phyloP scores from a whole-genome alignment of 2,113 vertebrate genomes.

The Ammodytes marinus region DNA sequence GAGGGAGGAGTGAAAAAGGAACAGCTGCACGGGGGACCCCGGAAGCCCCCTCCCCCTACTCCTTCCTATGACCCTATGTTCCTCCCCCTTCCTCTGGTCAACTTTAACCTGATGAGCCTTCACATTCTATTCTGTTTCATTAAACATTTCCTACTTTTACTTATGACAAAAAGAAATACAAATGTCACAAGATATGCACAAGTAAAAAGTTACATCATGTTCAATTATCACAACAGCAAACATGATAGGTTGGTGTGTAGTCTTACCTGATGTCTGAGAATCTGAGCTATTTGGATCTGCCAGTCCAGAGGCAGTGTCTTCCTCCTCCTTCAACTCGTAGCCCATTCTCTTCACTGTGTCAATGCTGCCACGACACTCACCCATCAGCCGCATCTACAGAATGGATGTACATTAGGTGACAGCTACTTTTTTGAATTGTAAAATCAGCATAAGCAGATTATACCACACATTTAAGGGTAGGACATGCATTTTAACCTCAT shows the following conservation, averaged over 20 bases:
- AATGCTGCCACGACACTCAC: conserved; percentile 95
- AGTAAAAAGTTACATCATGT: no score
- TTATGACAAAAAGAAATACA: no score
- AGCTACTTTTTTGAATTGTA: not conserved
- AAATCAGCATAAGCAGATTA: not conserved
- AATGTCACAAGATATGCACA: no score
- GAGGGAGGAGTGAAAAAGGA: no score
- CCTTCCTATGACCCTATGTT: no score
- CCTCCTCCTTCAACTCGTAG: conserved; percentile 92
- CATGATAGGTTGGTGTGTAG: not conserved
- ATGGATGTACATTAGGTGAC: not conserved
- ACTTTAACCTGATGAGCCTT: no score
- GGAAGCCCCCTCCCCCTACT: no score
- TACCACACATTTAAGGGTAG: not conserved
- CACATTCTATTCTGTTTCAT: no score
- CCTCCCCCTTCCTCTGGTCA: no score
- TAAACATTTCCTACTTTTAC: no score
- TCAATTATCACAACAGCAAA: no score
- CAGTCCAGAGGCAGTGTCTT: conserved; percentile 91
- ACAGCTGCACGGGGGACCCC: no score
- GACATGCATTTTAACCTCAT: not conserved
- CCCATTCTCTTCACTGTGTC: conserved; percentile 93
- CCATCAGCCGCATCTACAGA: conserved; percentile 92
- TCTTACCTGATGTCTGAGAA: conserved; percentile 92
- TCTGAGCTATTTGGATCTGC: conserved; percentile 93